Conservation (phyloP, 2,888 invertebrate species). For the Epistrophe grossulariae region DNA sequence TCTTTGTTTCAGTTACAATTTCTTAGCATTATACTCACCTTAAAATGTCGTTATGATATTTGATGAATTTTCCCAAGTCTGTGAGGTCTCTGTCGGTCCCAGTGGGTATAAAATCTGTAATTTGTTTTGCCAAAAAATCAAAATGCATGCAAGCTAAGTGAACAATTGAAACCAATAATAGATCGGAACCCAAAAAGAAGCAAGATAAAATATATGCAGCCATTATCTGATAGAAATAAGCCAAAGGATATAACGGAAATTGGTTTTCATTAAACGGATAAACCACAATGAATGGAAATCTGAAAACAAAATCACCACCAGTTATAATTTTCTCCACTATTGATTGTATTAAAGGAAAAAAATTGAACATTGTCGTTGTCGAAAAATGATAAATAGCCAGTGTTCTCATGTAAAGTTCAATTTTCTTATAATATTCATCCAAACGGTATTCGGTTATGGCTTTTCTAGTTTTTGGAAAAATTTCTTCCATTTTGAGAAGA, state of each 20-base stretch:
- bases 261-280: slow-evolving; percentile 64
- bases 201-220: slow-evolving; percentile 56
- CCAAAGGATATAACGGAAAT: slow-evolving; percentile 36
- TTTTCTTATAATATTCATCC: slow-evolving; percentile 61
- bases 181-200: slow-evolving; percentile 75
- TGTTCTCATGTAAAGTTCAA: slow-evolving; percentile 49
- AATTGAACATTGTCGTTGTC: slow-evolving; percentile 74
- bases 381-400: slow-evolving; percentile 66
- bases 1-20: too few relatives aligned
- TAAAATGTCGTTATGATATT: slow-evolving; percentile 75
- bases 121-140: slow-evolving; percentile 65
- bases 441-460: slow-evolving; percentile 51
- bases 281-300: slow-evolving; percentile 72
- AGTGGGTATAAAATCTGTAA: slow-evolving; percentile 67
- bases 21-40: slow-evolving; percentile 56
- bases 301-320: slow-evolving; percentile 45
- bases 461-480: slow-evolving; percentile 65
- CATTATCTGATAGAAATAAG: slow-evolving; percentile 63
- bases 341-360: slow-evolving; percentile 72
- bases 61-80: slow-evolving; percentile 59
- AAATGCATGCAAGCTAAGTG: slow-evolving; percentile 77
- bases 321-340: slow-evolving; percentile 58
- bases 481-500: slow-evolving; percentile 54
- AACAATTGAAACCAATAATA: slow-evolving; percentile 70
- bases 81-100: slow-evolving; percentile 72